Percentiles rank a stretch among this genome's conserved stretches.
Evolutionary conservation across 23 tunicate genomes (phyloP).

Genomic region (Halocynthia roretzi): DNA sequence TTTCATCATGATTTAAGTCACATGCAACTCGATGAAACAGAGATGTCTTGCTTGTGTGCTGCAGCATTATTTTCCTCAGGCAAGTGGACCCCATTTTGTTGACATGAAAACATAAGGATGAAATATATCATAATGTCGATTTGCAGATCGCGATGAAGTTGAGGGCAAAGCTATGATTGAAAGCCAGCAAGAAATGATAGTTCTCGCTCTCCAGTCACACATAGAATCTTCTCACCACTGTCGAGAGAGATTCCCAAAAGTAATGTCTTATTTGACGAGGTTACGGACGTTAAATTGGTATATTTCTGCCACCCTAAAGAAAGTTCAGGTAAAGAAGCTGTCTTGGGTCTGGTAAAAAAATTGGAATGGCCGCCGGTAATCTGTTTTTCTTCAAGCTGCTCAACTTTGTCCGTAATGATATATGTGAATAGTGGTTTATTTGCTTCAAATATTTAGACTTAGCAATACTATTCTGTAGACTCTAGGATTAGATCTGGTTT

Average conservation of each 20-base stretch:
- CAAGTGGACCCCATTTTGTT: not conserved
- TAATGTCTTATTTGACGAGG: constrained; percentile 63
- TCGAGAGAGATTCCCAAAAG: constrained; percentile 56
- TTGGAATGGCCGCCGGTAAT: no score
- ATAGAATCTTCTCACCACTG: constrained; percentile 33
- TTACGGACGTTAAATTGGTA: constrained; percentile 65
- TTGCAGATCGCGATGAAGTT: constrained; percentile 60
- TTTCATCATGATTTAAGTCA: constrained; percentile 63
- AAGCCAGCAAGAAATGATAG: constrained; percentile 47
- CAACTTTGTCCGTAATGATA: no score
- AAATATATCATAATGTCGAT: not conserved
- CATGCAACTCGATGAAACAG: constrained; percentile 62
- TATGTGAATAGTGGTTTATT: no score
- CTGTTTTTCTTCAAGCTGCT: no score
- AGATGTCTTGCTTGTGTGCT: constrained; percentile 70
- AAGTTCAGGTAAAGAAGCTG: constrained; percentile 45
- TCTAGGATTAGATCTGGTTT: no score
- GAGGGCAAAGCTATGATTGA: constrained; percentile 27
- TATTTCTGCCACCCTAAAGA: constrained; percentile 46
- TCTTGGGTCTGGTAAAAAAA: not conserved
- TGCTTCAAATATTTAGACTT: no score
- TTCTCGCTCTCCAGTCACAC: constrained; percentile 66
- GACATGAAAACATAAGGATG: not conserved
- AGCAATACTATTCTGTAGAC: no score
- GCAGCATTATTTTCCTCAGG: constrained; percentile 84